A percentile compares a stretch with the other conserved stretches of the same genome.
Evolutionary conservation across 1,140 invertebrate species (phyloP).

Genomic region (Penaeus indicus): DNA sequence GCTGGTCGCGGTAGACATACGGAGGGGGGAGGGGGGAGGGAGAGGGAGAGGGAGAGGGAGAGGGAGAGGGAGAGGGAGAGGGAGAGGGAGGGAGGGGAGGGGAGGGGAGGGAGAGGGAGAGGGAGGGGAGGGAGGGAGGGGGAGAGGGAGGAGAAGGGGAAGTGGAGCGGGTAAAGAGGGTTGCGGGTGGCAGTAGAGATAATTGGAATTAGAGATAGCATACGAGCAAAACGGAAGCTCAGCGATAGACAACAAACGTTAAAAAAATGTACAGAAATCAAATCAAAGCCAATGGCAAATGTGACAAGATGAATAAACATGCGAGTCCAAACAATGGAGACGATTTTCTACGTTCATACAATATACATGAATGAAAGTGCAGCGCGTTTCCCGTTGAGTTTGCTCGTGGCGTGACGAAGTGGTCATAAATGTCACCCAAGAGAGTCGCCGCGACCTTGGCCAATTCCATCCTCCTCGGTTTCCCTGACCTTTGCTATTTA

Average conservation of each 20-base stretch:
- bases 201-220: background rate
- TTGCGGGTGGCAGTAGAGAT: background rate
- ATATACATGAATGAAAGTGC: no score
- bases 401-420: no score
- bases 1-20: background rate
- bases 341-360: no score
- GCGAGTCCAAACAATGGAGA: no score
- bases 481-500: no score
- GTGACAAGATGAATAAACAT: no score
- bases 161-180: background rate
- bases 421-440: no score
- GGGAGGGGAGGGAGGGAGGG: background rate
- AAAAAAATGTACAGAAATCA: no score
- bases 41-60: background rate
- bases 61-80: background rate
- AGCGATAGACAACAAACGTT: background rate
- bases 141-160: background rate
- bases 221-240: background rate
- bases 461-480: no score
- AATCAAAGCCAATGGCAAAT: no score
- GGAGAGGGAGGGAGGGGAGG: background rate
- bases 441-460: no score
- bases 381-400: no score
- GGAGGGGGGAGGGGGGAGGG: conserved; percentile 9
- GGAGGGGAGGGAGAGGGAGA: background rate